Conservation (phyloP, 2,797 vertebrate genomes). For the Lagorchestes hirsutus region DNA sequence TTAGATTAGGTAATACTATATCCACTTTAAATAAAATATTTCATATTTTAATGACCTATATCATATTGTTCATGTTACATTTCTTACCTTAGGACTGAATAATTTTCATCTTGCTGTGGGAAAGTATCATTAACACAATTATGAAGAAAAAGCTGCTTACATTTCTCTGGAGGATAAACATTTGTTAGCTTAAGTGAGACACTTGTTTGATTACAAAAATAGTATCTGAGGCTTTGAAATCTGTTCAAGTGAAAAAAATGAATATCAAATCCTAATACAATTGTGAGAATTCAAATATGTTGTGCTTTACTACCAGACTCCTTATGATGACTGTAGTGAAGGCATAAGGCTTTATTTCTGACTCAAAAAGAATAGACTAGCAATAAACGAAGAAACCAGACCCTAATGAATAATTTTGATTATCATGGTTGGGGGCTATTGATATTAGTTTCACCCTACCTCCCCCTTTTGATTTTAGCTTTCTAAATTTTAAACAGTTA, state of each 20-base stretch:
- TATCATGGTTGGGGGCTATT: background rate
- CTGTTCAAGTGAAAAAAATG: background rate
- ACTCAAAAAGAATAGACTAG: background rate
- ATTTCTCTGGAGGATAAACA: background rate
- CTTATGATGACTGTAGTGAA: background rate
- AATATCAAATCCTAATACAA: background rate
- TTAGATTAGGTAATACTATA: background rate
- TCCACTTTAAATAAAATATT: background rate
- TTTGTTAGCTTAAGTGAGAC: conserved; percentile 1
- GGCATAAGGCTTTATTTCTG: background rate
- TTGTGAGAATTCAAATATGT: background rate
- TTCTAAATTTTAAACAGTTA: conserved; percentile 1
- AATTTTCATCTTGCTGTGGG: background rate
- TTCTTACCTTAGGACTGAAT: background rate
- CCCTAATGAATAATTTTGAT: background rate
- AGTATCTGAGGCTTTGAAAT: background rate
- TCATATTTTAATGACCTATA: background rate
- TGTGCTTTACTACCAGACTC: background rate
- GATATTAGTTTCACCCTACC: background rate
- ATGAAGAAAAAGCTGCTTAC: background rate
- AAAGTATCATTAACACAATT: background rate
- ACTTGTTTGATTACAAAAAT: background rate
- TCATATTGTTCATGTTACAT: background rate
- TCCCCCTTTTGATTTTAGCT: background rate
- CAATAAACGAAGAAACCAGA: background rate